Conservation (phyloP, 2,113 vertebrate species). For the Natator depressus region DNA sequence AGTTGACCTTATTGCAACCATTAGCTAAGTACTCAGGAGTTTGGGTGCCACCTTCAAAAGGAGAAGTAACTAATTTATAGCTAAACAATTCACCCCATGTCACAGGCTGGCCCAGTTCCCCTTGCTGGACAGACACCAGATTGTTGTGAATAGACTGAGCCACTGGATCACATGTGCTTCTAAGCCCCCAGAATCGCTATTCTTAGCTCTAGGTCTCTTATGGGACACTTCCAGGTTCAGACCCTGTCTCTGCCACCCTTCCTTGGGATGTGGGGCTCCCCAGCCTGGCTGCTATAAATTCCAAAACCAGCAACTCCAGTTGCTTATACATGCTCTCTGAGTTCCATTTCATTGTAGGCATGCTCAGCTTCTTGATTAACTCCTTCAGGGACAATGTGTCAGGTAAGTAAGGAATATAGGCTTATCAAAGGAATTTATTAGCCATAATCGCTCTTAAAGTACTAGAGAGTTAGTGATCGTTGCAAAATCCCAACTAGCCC, state of each 20-base stretch:
- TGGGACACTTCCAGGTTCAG: neutral
- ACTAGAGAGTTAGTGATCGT: neutral
- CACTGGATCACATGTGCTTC: neutral
- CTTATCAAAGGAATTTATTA: neutral
- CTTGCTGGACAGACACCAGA: neutral
- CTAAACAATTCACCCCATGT: neutral
- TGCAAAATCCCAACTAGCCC: neutral
- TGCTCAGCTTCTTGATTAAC: neutral
- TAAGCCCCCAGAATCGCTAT: neutral
- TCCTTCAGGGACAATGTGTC: neutral
- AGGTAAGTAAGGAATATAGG: neutral
- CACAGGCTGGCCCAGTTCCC: neutral
- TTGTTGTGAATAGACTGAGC: neutral
- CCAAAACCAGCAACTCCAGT: neutral
- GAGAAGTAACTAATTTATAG: neutral
- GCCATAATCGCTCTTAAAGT: neutral
- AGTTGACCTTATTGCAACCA: neutral
- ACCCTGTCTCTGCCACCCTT: neutral
- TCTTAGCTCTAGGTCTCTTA: neutral
- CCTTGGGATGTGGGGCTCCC: neutral
- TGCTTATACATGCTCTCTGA: neutral
- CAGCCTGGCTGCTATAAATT: neutral
- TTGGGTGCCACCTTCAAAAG: neutral
- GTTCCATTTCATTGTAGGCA: neutral
- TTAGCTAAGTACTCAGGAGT: neutral